Evolutionary conservation across 2,113 vertebrate genomes (phyloP), one percentile per base, ranked within the genome.

Genomic region (Rhinoptilus africanus): DNA sequence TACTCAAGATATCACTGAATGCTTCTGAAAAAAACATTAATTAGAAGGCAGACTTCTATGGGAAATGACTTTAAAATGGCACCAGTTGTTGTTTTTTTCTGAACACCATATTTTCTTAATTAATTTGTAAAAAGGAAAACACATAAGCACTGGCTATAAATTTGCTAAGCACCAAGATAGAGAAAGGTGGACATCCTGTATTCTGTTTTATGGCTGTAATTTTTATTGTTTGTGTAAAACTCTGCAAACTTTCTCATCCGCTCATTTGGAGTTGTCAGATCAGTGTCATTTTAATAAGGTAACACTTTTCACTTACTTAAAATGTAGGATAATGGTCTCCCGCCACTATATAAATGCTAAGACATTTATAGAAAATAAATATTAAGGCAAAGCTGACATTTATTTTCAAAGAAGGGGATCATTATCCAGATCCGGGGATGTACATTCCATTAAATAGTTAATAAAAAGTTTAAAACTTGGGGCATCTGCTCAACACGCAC

Each of bases 381-480:
- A 96, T 98, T 98, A 98, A 98, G 98, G 98, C 98, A 98, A 97
- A 98, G 98, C 98, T 98, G 98, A 98, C 97, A 98, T 98, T 97
- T 97, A 97, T 97, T 97, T 97, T 97, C 94, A 64, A 95, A 96
- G 95, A 92, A 97, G 93, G 96, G 91, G 94, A 96, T 95, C 96
- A 98, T 97, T 97, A 97, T 98, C 92, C 95, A 95, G 94, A 96
- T 77, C 71, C 19, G 2, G 50, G 74, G 64, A 35, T 94, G 80
- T 96, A 95, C 96, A 98, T 97, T 97, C 96, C 75, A 47, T 95
- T 86, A 82, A 90, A 64, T 35, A 88, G 68, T 50, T 94, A 85
- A 73, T 85, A 84, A 89, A 86, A 96, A 57, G 57, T 51, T 90
- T 88, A 96, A 89, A 92, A 89, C 35, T 26, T 34, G 85, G 96